Conservation (phyloP, 2,113 vertebrate genomes). For the Malaclemys terrapin region DNA sequence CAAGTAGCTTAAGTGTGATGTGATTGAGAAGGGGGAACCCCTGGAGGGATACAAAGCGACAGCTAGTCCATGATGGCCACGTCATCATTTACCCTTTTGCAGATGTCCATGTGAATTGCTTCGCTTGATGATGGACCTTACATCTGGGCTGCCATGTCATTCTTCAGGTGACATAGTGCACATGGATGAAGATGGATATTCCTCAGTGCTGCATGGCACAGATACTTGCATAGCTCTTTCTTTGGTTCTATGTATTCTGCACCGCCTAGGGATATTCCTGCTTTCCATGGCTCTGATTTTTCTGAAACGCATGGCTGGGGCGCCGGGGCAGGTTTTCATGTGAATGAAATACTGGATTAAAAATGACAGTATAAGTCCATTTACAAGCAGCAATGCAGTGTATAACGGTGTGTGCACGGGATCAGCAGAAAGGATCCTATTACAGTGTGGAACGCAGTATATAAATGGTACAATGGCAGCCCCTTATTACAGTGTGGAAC, state of each 20-base stretch:
- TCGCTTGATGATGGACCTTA: not conserved
- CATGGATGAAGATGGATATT: not conserved
- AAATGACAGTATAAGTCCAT: not conserved
- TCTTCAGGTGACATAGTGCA: not conserved
- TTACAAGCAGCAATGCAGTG: not conserved
- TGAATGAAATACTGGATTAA: not conserved
- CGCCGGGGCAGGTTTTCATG: not conserved
- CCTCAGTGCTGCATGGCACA: not conserved
- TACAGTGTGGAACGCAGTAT: not conserved
- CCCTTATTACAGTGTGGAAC: not conserved
- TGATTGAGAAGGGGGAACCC: not conserved
- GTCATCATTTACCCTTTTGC: not conserved
- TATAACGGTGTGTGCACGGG: not conserved
- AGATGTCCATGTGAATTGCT: not conserved
- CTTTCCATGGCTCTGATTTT: not conserved
- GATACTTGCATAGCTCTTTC: not conserved
- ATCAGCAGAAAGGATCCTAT: not conserved
- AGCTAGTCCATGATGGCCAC: not conserved
- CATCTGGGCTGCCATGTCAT: not conserved
- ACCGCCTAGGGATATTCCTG: not conserved
- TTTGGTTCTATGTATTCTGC: not conserved
- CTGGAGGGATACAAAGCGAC: not conserved
- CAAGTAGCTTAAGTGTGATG: not conserved
- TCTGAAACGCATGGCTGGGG: not conserved
- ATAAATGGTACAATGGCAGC: not conserved